Evolutionary conservation across 2,113 vertebrate genomes (phyloP), one percentile per base, ranked within the genome.

Genomic region (Podocnemis expansa): DNA sequence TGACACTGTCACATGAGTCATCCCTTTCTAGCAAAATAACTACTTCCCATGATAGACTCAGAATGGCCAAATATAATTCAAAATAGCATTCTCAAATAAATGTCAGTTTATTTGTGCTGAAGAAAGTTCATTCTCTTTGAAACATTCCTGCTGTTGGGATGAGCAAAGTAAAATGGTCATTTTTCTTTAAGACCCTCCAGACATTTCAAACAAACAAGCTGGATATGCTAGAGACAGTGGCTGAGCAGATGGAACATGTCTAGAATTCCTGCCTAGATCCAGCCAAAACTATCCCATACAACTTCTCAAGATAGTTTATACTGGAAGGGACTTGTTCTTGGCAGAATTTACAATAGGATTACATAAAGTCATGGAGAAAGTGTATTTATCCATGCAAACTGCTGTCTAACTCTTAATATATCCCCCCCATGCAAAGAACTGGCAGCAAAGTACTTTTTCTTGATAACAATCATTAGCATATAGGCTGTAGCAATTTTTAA

Each of bases 231-330:
- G 63, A 79, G 43, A n/a, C 82, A 9, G 7, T 82, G 43, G 85
- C 47, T 79, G 73, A 96, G 76, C 38, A 78, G 67, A 82, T 2
- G 27, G 82, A 85, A 67, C 60, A 90, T 89, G 56, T 85, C 80
- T 85, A 87, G 16, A 96, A 94, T 85, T 95, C 63, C 41, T 91
- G 84, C 90, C 63, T 51, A 83, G 70, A 87, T 85, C 29, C 2
- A 14, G 95, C 52, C 56, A 58, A 73, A 73, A 41, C n/a, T 41
- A 73, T 41, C 21, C 67, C 34, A 73, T 73, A 38, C 41, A n/a
- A n/a, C 67, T 87, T 93, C 56, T 90, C 49, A 38, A 95, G 55
- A 80, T 0, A 83, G 43, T 0, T 63, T 49, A 87, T 49, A 31
- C 38, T 85, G 91, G 43, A 82, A 12, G 56, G 70, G 90, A 16